Conservation (phyloP, 2,797 vertebrate species). For the Fringilla coelebs region DNA sequence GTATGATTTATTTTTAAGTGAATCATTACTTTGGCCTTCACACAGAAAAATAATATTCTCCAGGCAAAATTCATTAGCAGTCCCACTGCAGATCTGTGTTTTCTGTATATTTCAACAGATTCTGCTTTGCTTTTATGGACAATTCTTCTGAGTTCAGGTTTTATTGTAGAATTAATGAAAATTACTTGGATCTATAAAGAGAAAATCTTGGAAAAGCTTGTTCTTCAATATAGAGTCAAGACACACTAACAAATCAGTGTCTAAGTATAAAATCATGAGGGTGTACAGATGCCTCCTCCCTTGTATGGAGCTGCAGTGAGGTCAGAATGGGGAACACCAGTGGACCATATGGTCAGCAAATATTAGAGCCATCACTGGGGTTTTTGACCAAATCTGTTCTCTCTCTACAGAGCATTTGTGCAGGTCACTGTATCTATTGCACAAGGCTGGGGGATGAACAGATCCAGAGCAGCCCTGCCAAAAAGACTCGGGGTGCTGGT, state of each 20-base stretch:
- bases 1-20: not conserved
- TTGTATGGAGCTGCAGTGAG: not conserved
- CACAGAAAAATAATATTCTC: not conserved
- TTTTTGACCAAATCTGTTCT: not conserved
- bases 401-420: not conserved
- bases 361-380: not conserved
- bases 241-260: not conserved
- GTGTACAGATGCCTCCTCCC: not conserved
- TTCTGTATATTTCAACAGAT: not conserved
- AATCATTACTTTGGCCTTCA: not conserved
- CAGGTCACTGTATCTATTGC: not conserved
- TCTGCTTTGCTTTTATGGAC: not conserved
- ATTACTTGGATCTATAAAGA: not conserved
- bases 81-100: not conserved
- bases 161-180: not conserved
- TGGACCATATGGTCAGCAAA: not conserved
- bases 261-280: not conserved
- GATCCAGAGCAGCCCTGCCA: not conserved
- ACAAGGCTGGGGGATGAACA: not conserved
- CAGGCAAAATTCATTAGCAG: not conserved
- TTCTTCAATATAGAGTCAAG: not conserved
- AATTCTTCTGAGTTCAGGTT: not conserved
- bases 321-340: not conserved
- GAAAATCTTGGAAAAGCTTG: not conserved
- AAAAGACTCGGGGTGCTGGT: not conserved